Base-by-base conservation (phyloP, 2,113 vertebrate genomes). In the Coreoperca whiteheadi region DNA sequence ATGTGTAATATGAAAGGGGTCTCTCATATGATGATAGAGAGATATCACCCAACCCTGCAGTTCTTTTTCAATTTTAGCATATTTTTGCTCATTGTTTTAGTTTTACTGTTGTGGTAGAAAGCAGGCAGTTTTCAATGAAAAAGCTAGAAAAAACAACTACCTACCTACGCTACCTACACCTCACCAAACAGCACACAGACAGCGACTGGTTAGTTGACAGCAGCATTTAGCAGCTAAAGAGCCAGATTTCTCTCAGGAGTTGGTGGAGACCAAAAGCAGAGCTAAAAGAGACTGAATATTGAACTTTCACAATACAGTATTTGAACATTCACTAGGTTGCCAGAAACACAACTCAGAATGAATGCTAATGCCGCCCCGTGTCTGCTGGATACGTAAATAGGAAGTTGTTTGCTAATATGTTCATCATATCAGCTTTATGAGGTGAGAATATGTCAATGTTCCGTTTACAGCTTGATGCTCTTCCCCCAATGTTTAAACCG, bases 161-260 rank as follows among this genome's bases (percentile, higher is more conserved):
- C n/a, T n/a, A n/a, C n/a, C n/a, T n/a, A 43, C 3, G 12, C 43
- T 46, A 46, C 43, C 14, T 46, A 14, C 43, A 54, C 23, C 6
- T 12, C 11, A 28, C 11, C 25, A 18, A 60, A 20, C 30, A 5
- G 1, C 6, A 30, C 5, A 18, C 28, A 8, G 14, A 32, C 57
- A 28, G n/a, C 0, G 8, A 28, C 9, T 15, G 4, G 4, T 3
- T 34, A 0, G 57, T 14, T 0, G 10, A 30, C 14, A 6, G 15
- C 34, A 0, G 30, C 7, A 34, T 20, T 32, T 60, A 46, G 43
- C 43, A 15, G 41, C 11, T 43, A 43, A 43, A 43, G 10, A 14
- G 41, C 41, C 41, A 43, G 10, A 43, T n/a, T 43, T 12, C 41
- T 11, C 5, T 60, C 15, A 10, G 30, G 16, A 18, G 43, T 6